Evolutionary conservation across 2,888 invertebrate genomes (phyloP).

Genomic region (Steinernema carpocapsae): DNA sequence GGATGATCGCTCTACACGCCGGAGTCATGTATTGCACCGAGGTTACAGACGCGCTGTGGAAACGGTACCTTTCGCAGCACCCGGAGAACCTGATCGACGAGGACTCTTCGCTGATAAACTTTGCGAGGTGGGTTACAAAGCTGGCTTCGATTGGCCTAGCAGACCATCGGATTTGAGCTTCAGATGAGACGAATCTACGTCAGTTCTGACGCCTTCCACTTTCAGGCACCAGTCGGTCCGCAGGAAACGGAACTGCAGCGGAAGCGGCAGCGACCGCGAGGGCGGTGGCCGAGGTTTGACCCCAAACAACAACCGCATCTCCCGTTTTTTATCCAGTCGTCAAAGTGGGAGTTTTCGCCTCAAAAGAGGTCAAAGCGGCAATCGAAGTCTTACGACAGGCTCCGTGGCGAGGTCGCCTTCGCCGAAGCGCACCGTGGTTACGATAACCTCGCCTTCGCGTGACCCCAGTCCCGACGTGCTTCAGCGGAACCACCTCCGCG

Average conservation of each 20-base stretch:
- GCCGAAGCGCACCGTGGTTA: constrained; percentile 53
- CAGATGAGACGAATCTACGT: background rate
- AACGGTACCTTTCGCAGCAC: constrained; percentile 60
- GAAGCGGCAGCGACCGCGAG: constrained; percentile 54
- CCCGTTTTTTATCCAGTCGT: constrained; percentile 54
- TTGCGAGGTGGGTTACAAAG: constrained; percentile 53
- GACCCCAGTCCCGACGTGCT: constrained; percentile 28
- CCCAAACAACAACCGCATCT: constrained; percentile 33
- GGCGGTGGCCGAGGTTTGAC: constrained; percentile 39
- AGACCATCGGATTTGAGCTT: background rate
- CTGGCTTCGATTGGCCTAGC: background rate
- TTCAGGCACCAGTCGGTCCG: constrained; percentile 59
- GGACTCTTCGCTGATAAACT: constrained; percentile 65
- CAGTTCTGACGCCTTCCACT: background rate
- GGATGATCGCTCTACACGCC: constrained; percentile 68
- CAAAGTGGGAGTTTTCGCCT: constrained; percentile 64
- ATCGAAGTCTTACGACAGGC: constrained; percentile 51
- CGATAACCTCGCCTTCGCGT: constrained; percentile 44
- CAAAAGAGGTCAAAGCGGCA: constrained; percentile 58
- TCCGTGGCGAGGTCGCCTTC: constrained; percentile 35
- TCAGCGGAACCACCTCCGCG: constrained; percentile 17
- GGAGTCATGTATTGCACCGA: constrained; percentile 69
- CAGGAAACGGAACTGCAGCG: constrained; percentile 55
- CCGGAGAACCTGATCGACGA: constrained; percentile 68
- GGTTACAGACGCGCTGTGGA: constrained; percentile 67